Conservation (phyloP, 30 jellyfish, hydroid and myxozoan genomes). For the Nemopilema nomurai region DNA sequence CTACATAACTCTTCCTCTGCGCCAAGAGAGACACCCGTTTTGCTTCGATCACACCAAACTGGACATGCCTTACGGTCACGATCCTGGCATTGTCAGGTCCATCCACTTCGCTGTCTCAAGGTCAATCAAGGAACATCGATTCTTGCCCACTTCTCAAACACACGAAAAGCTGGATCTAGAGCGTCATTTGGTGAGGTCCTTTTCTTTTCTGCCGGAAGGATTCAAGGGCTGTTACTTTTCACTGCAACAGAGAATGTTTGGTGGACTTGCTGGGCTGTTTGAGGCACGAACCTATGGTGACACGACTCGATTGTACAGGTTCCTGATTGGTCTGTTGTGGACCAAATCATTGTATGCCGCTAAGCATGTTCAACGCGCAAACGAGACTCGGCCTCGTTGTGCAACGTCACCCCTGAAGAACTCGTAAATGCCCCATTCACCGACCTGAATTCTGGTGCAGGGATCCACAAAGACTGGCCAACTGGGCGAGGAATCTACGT, state of each 20-base stretch:
- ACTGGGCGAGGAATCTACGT: slow-evolving; percentile 66
- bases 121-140: slow-evolving; percentile 42
- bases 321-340: not conserved
- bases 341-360: not conserved
- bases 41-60: slow-evolving; percentile 32
- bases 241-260: not conserved
- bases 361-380: not conserved
- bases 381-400: not conserved
- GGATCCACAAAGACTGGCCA: slow-evolving; percentile 72
- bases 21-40: slow-evolving; percentile 21
- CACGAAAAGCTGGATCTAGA: slow-evolving; percentile 16
- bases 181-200: slow-evolving; percentile 6
- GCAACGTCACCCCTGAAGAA: not conserved
- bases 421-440: slow-evolving; percentile 17
- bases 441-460: slow-evolving; percentile 4
- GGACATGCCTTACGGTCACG: not conserved
- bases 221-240: slow-evolving; percentile 32
- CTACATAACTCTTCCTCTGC: not conserved
- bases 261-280: not conserved
- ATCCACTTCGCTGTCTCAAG: slow-evolving; percentile 32
- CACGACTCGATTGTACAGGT: not conserved
- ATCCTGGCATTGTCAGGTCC: slow-evolving; percentile 40
- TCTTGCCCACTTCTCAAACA: slow-evolving; percentile 14
- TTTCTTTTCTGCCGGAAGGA: slow-evolving; percentile 9
- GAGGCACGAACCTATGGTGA: not conserved